A percentile compares a stretch with the other conserved stretches of the same genome.
phyloP scores from a whole-genome alignment of 2,888 invertebrate species.

The Agrotis segetum region DNA sequence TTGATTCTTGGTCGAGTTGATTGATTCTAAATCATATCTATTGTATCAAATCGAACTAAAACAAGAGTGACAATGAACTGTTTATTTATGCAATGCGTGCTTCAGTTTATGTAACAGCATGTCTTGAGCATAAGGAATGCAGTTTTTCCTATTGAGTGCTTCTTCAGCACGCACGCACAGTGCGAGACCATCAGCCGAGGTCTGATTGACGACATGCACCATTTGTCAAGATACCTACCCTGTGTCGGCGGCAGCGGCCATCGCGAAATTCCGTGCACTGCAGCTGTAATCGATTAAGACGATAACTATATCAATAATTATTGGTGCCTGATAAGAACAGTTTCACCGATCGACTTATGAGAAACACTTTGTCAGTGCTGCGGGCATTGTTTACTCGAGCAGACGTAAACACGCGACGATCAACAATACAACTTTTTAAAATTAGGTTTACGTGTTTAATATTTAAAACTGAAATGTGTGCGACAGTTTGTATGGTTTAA shows the following conservation, averaged over 20 bases:
- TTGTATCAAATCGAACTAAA: background rate
- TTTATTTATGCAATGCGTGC: constrained; percentile 30
- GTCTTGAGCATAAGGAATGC: constrained; percentile 67
- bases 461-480: constrained; percentile 61
- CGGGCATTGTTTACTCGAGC: constrained; percentile 68
- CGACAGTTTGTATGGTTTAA: constrained; percentile 24
- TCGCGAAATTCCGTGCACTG: constrained; percentile 64
- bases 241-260: constrained; percentile 52
- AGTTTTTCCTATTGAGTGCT: constrained; percentile 60
- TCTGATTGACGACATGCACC: constrained; percentile 27
- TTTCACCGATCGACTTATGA: constrained; percentile 71
- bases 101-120: constrained; percentile 65
- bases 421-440: constrained; percentile 7
- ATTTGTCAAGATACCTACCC: constrained; percentile 36
- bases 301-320: constrained; percentile 78
- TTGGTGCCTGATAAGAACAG: constrained; percentile 78
- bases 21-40: constrained; percentile 2
- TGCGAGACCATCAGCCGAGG: constrained; percentile 27
- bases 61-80: constrained; percentile 22
- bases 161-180: constrained; percentile 47
- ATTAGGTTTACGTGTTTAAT: constrained; percentile 22
- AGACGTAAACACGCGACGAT: constrained; percentile 56
- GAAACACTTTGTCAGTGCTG: constrained; percentile 75
- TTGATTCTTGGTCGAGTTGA: background rate
- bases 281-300: constrained; percentile 72